phyloP scores from a whole-genome alignment of 2,797 vertebrate species.

The Cercopithecus petaurista region DNA sequence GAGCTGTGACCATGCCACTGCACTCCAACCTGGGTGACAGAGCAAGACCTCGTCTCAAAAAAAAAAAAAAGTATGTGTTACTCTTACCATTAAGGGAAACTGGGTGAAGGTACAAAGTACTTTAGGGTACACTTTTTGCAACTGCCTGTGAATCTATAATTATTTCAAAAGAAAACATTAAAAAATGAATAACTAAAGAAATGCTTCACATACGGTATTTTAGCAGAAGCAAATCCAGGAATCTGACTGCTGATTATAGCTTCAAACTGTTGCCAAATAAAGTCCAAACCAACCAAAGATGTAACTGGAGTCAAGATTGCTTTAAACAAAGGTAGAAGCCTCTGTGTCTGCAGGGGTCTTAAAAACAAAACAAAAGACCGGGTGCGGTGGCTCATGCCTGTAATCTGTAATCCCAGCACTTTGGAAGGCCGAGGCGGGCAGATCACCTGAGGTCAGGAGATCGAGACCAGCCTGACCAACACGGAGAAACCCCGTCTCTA shows the following conservation, averaged over 20 bases:
- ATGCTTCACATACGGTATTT: background rate
- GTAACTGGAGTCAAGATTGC: no score
- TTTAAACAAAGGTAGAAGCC: background rate
- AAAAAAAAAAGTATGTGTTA: background rate
- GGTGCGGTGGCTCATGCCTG: no score
- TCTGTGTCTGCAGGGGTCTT: background rate
- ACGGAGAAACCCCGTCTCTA: no score
- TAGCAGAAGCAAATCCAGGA: background rate
- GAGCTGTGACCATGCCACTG: no score
- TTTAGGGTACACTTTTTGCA: background rate
- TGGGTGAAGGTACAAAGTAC: background rate
- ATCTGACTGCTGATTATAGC: background rate
- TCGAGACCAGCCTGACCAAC: no score
- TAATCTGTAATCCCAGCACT: no score
- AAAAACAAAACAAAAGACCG: no score
- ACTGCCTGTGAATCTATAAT: background rate
- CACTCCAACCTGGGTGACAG: background rate
- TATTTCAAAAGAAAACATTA: background rate
- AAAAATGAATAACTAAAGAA: background rate
- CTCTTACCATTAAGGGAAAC: background rate
- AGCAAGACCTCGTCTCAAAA: background rate
- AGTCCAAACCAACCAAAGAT: background rate
- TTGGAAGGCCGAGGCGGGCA: no score
- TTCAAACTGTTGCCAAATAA: background rate
- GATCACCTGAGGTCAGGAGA: no score